Evolutionary conservation across 2,888 invertebrate species (phyloP).

Genomic region (Noctuana brunneofusca): DNA sequence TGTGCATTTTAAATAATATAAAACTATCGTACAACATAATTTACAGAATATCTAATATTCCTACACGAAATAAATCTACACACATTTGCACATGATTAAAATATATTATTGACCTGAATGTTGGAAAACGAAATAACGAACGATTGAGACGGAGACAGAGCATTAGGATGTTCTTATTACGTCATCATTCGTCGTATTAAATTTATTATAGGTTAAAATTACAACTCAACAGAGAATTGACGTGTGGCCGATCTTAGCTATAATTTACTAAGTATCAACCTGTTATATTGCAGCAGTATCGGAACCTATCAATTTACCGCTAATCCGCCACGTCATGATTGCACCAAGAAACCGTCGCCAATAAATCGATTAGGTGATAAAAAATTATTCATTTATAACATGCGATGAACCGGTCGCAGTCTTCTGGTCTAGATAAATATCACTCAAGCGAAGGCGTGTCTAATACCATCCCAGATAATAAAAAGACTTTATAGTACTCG

Average conservation of each 20-base stretch:
- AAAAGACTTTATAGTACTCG: too few species aligned
- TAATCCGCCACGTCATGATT: slow-evolving; percentile 47
- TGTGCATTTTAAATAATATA: slow-evolving; percentile 6
- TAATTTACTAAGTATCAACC: slow-evolving; percentile 38
- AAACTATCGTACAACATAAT: too few species aligned
- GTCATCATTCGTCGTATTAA: too few species aligned
- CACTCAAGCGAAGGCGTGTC: not conserved
- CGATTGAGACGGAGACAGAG: slow-evolving; percentile 4
- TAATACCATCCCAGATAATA: not conserved
- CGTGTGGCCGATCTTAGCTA: slow-evolving; percentile 9
- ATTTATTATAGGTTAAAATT: not conserved
- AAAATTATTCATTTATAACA: slow-evolving; percentile 33
- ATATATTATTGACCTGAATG: slow-evolving; percentile 27
- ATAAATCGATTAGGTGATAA: slow-evolving; percentile 41
- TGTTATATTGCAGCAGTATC: slow-evolving; percentile 37
- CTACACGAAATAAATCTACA: slow-evolving; percentile 16
- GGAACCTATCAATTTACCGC: slow-evolving; percentile 55
- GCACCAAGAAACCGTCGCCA: slow-evolving; percentile 32
- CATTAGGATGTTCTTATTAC: too few species aligned
- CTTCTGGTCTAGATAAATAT: slow-evolving; percentile 14
- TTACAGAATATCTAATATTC: too few species aligned
- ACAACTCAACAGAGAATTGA: slow-evolving; percentile 2
- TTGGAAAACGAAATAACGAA: slow-evolving; percentile 7
- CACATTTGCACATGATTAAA: slow-evolving; percentile 24
- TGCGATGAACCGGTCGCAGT: slow-evolving; percentile 16